Conservation (phyloP, 1,140 invertebrate genomes). For the Bombus waltoni region DNA sequence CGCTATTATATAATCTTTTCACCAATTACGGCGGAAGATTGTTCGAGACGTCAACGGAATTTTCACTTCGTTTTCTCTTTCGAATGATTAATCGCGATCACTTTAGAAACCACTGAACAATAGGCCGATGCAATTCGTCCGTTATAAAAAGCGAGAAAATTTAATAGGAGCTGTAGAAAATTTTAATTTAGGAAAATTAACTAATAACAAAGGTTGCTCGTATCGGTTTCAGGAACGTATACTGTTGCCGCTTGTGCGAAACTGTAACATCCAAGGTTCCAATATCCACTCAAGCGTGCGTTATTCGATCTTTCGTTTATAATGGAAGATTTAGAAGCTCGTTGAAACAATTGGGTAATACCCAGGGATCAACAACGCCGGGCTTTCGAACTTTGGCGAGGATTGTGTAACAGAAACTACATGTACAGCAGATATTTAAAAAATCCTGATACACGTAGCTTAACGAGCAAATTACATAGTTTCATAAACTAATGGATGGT, state of each 20-base stretch:
- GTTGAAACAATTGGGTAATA: constrained; percentile 2
- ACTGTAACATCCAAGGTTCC: background rate
- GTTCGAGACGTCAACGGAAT: background rate
- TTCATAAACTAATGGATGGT: too few relatives aligned
- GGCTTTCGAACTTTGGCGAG: background rate
- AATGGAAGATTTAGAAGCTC: background rate
- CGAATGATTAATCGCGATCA: background rate
- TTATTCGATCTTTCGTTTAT: constrained; percentile 2
- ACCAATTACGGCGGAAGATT: background rate
- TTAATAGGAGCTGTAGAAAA: too few relatives aligned
- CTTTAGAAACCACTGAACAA: too few relatives aligned
- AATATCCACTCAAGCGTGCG: background rate
- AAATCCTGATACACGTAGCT: background rate
- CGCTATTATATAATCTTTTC: background rate
- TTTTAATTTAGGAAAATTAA: background rate
- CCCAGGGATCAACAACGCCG: background rate
- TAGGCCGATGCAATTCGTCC: too few relatives aligned
- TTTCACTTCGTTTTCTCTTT: background rate
- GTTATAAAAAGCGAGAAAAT: too few relatives aligned
- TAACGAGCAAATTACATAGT: background rate
- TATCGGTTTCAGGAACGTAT: background rate
- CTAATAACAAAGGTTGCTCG: background rate
- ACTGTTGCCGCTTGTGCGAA: background rate
- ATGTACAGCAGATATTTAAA: background rate
- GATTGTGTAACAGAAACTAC: background rate